These are phyloP conservation scores for Diaperis boleti DNA, from an alignment of 2,888 invertebrate genomes.

Conservation along the genomic window DNA sequence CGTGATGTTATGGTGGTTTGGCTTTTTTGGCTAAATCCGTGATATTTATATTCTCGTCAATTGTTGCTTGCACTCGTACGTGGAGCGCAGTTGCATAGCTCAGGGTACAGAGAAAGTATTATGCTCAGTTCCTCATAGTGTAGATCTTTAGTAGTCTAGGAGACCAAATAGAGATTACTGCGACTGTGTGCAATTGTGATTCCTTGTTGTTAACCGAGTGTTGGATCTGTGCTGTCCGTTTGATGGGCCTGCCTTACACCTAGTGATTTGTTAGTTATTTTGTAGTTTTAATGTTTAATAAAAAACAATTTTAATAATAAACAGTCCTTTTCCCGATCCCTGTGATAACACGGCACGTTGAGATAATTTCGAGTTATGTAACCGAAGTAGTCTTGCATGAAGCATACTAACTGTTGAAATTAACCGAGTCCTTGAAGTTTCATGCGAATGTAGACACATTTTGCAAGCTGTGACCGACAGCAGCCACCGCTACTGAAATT, in stretches of 20 bases:
- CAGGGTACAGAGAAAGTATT: conserved; percentile 47
- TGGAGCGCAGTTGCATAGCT: conserved; percentile 33
- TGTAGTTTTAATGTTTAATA: conserved; percentile 46
- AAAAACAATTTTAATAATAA: conserved; percentile 41
- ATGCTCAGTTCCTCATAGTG: conserved; percentile 43
- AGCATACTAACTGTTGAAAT: conserved; percentile 42
- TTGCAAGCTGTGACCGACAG: conserved; percentile 13
- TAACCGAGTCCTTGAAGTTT: conserved; percentile 43
- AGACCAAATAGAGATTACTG: conserved; percentile 34
- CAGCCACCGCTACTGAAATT: conserved; percentile 14
- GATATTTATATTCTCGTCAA: conserved; percentile 42
- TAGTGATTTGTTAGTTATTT: conserved; percentile 35
- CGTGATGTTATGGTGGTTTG: conserved; percentile 32
- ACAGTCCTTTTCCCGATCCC: conserved; percentile 41
- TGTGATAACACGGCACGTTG: conserved; percentile 2
- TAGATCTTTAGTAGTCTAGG: conserved; percentile 40
- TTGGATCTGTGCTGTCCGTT: conserved; percentile 11
- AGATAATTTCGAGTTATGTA: conserved; percentile 41
- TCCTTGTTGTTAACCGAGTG: conserved; percentile 36
- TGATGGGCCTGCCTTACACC: conserved; percentile 33
- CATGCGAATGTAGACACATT: conserved; percentile 18
- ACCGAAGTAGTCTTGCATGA: conserved; percentile 43
- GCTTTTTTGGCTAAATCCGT: conserved; percentile 34
- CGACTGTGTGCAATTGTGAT: conserved; percentile 44
- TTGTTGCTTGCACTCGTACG: conserved; percentile 25